Base-by-base conservation (phyloP, 2,113 vertebrate species). In the Oncorhynchus nerka region DNA sequence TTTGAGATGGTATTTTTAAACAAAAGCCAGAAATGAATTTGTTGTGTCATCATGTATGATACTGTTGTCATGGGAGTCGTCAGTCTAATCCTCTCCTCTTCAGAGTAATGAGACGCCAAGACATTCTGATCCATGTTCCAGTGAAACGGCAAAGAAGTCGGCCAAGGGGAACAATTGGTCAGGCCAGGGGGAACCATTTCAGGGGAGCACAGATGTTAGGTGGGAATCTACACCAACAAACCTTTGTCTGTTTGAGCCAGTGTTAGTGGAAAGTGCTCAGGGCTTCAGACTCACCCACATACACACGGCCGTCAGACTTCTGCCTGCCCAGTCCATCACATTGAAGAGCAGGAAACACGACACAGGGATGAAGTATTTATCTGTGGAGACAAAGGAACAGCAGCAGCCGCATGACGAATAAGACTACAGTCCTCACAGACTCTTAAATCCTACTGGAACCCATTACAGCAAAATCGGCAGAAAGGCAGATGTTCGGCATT, bases 301-400 rank as follows among this genome's bases (percentile, higher is more conserved):
- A 82, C 90, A 92, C 72, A 96, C 2, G 5, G 95, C 94, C 0
- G 96, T 99, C 79, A 99, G 93, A 79, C 96, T 99, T 74, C 98
- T 91, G 81, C 98, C 98, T 0, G 85, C 92, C 97, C 97, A 99
- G 93, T 99, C 98, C 70, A 97, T 97, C 84, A 97, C 0, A 45
- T 99, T 99, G 80, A 99, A 99, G 76, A 95, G 89, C 79, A 99
- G 93, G 91, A 99, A 99, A 85, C 98, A 99, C 3, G 95, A 94
- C 72, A 99, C 97, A 0, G 97, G 94, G 81, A 94, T 15, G n/a
- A 62, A 62, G 39, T 45, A 45, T 45, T 8, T 45, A 45, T 45
- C 39, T 45, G 39, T 45, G 39, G 39, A 45, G 39, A 45, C 39
- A 45, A 11, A 45, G 2, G 9, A 45, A 45, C 39, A 12, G 9